These are phyloP conservation scores for Liposcelis brunnea DNA, from an alignment of 2,888 invertebrate genomes.

Conservation along the genomic window DNA sequence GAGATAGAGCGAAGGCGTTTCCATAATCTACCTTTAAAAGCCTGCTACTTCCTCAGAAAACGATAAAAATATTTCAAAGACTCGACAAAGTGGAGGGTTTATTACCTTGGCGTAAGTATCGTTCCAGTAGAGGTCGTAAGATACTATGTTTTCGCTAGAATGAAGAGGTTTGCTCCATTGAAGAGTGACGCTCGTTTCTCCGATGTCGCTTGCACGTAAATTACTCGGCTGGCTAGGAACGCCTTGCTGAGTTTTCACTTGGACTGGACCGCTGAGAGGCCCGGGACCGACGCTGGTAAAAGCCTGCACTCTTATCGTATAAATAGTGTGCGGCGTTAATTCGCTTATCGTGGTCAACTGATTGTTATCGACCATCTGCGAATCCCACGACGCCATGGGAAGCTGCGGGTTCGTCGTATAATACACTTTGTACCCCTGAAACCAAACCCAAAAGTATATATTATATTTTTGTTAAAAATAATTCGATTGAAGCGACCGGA, in stretches of 20 bases:
- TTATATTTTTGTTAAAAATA: background rate
- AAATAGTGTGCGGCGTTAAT: conserved; percentile 78
- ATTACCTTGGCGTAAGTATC: conserved; percentile 81
- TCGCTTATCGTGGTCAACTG: conserved; percentile 85
- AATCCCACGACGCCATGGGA: conserved; percentile 78
- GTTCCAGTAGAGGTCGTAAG: conserved; percentile 95
- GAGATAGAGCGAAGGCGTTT: too few species aligned
- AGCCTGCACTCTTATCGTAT: conserved; percentile 86
- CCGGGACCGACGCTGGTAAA: conserved; percentile 90
- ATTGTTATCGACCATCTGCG: conserved; percentile 85
- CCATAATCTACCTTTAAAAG: too few species aligned
- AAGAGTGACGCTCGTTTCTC: conserved; percentile 78
- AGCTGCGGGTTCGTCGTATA: conserved; percentile 82
- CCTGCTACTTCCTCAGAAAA: too few species aligned
- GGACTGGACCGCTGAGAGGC: conserved; percentile 89
- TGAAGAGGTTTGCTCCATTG: conserved; percentile 86
- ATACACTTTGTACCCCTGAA: conserved; percentile 90
- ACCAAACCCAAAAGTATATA: conserved; percentile 14
- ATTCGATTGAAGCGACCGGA: background rate
- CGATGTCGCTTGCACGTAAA: conserved; percentile 68
- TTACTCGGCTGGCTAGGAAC: conserved; percentile 93
- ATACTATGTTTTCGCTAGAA: conserved; percentile 81
- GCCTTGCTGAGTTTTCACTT: conserved; percentile 92
- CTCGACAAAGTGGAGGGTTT: too few species aligned
- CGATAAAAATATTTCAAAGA: too few species aligned